Conservation (phyloP, 2,113 vertebrate species). For the Oreochromis tanganicae region DNA sequence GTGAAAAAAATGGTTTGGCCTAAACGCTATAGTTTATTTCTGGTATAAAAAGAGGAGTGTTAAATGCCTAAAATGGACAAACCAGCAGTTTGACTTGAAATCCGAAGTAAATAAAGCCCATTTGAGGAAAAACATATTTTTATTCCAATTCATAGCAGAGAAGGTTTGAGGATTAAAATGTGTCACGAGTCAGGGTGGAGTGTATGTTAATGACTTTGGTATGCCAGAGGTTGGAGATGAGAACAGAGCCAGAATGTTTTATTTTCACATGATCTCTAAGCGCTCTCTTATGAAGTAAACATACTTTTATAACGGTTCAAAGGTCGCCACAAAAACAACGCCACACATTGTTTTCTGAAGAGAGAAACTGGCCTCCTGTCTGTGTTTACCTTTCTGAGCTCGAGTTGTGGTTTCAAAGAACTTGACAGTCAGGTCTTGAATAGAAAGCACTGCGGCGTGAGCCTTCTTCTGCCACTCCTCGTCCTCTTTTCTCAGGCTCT, state of each 20-base stretch:
- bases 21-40: neutral
- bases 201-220: neutral
- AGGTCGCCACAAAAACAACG: neutral
- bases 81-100: neutral
- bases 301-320: neutral
- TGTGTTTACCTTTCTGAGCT: constrained; percentile 86
- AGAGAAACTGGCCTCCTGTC: neutral
- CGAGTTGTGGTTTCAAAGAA: constrained; percentile 96
- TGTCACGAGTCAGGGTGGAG: neutral
- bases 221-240: neutral
- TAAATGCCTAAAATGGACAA: neutral
- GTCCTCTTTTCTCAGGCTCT: constrained; percentile 88
- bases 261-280: neutral
- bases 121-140: neutral
- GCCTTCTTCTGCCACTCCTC: constrained; percentile 96
- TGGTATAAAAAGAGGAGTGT: neutral
- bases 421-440: constrained; percentile 96
- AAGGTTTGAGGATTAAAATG: neutral
- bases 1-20: neutral
- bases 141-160: neutral
- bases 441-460: constrained; percentile 89
- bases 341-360: neutral
- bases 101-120: neutral
- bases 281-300: neutral
- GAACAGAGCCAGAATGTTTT: neutral